These are phyloP conservation scores for Trachops cirrhosus DNA, from an alignment of 2,797 vertebrate genomes.

Conservation along the genomic window DNA sequence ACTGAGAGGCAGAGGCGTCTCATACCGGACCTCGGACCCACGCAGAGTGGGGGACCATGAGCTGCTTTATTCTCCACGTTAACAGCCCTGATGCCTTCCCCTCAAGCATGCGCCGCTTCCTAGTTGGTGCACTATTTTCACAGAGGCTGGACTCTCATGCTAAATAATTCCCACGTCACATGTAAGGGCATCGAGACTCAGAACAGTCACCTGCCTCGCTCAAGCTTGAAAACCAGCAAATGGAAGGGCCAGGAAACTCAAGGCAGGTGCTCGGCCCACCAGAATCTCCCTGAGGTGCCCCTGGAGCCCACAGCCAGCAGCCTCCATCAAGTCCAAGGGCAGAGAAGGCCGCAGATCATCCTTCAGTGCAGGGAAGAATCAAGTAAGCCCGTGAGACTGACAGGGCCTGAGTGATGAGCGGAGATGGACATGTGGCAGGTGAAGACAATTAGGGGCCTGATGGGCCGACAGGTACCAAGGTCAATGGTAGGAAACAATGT, in stretches of 20 bases:
- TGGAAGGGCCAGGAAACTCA: background rate
- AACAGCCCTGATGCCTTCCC: background rate
- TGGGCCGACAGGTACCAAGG: constrained; percentile 10
- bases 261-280: background rate
- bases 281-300: background rate
- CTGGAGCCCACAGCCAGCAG: background rate
- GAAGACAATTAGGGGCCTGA: constrained; percentile 31
- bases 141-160: background rate
- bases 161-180: background rate
- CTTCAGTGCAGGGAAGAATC: background rate
- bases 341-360: background rate
- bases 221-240: background rate
- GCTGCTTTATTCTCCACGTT: background rate
- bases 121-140: background rate
- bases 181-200: background rate
- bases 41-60: accelerated
- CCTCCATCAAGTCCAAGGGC: background rate
- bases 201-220: background rate
- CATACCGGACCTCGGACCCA: background rate
- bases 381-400: background rate
- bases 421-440: constrained; percentile 2
- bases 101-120: background rate
- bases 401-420: background rate
- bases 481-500: background rate
- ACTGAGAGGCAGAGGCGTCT: background rate